Evolutionary conservation across 2,797 vertebrate genomes (phyloP).

Genomic region (Salmo trutta): DNA sequence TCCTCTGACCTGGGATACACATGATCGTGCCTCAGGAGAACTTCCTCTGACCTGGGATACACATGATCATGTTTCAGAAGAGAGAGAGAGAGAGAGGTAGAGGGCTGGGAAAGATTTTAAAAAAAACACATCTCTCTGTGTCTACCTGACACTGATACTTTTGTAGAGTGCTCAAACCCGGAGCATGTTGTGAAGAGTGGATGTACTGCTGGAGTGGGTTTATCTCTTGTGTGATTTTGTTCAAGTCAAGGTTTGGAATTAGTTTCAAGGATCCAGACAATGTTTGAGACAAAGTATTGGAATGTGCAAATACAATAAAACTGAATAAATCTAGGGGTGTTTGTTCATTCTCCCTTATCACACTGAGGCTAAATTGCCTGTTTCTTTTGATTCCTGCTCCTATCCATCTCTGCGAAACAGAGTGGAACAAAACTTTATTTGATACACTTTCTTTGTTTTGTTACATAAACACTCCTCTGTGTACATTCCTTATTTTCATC

Average conservation of each 20-base stretch:
- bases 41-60: slow-evolving; percentile 55
- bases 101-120: not conserved
- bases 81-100: not conserved
- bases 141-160: not conserved
- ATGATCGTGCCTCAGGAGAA: too few relatives aligned
- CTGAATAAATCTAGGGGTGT: slow-evolving; percentile 46
- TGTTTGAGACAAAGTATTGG: slow-evolving; percentile 25
- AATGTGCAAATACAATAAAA: slow-evolving; percentile 22
- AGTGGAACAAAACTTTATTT: slow-evolving; percentile 58
- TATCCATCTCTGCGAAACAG: slow-evolving; percentile 43
- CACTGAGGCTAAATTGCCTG: slow-evolving; percentile 50
- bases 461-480: slow-evolving; percentile 67
- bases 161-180: not conserved
- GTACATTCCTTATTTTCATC: slow-evolving; percentile 56
- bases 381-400: slow-evolving; percentile 48
- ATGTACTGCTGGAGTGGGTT: not conserved
- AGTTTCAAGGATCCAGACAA: slow-evolving; percentile 32
- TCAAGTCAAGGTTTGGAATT: slow-evolving; percentile 39
- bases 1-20: slow-evolving; percentile 48
- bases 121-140: not conserved
- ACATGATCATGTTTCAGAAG: too few relatives aligned
- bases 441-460: slow-evolving; percentile 61
- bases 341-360: slow-evolving; percentile 48
- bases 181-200: not conserved
- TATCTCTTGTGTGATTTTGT: slow-evolving; percentile 13